Conservation (phyloP, 2,113 vertebrate species). For the Platycercus adscitus region DNA sequence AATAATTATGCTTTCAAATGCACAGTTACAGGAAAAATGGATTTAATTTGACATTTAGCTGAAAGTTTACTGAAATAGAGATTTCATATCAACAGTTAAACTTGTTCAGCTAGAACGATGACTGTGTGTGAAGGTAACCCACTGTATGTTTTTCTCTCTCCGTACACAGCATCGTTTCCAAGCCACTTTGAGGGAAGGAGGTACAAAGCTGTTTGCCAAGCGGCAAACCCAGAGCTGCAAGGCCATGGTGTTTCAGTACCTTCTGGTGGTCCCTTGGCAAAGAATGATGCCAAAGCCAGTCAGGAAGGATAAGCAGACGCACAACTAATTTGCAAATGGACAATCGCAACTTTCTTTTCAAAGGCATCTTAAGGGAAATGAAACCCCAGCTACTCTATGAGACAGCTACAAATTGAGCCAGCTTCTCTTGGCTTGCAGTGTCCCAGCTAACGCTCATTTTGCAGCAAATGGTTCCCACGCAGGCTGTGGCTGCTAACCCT, state of each 20-base stretch:
- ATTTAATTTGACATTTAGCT: not conserved
- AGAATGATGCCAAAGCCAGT: not conserved
- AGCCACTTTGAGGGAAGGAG: not conserved
- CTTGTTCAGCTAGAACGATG: not conserved
- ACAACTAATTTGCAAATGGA: not conserved
- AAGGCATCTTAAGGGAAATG: not conserved
- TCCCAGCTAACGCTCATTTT: not conserved
- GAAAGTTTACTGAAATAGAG: not conserved
- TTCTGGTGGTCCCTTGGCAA: not conserved
- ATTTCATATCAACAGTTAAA: conserved; percentile 11
- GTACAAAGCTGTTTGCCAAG: not conserved
- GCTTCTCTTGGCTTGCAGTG: not conserved
- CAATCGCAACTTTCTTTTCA: not conserved
- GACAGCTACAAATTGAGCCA: not conserved
- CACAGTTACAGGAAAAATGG: not conserved
- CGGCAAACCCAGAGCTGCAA: too few species aligned
- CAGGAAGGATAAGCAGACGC: not conserved
- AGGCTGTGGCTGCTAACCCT: not conserved
- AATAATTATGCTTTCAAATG: not conserved
- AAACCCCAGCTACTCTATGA: not conserved
- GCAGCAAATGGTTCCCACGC: fast-evolving
- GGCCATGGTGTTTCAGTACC: fast-evolving
- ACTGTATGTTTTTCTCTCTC: not conserved
- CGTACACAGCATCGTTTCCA: not conserved
- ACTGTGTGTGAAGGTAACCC: not conserved